Evolutionary conservation across 2,888 invertebrate species (phyloP).

Genomic region (Dastarcus helophoroides): DNA sequence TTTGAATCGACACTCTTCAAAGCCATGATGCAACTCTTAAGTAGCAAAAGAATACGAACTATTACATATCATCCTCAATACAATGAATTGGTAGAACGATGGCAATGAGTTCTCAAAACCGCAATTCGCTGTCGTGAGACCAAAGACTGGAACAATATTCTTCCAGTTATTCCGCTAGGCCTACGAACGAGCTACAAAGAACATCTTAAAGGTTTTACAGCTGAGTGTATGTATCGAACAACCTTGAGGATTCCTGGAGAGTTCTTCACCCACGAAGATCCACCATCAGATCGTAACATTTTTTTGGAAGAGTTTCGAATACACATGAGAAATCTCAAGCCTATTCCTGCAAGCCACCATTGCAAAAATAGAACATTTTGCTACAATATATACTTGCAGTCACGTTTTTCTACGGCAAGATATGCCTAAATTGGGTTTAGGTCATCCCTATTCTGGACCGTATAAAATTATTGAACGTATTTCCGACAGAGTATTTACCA

Average conservation of each 20-base stretch:
- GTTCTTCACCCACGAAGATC: neutral
- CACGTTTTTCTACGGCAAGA: too few relatives aligned
- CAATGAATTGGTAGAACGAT: constrained; percentile 27
- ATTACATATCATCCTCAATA: constrained; percentile 26
- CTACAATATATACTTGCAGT: too few relatives aligned
- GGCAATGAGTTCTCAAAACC: constrained; percentile 20
- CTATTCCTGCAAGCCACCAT: neutral
- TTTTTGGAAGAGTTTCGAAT: neutral
- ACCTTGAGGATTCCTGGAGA: constrained; percentile 21
- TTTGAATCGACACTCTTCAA: constrained; percentile 23
- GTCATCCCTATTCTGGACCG: too few relatives aligned
- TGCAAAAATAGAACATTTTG: neutral
- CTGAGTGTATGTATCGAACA: constrained; percentile 25
- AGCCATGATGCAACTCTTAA: constrained; percentile 9
- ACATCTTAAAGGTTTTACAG: constrained; percentile 21
- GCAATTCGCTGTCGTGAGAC: constrained; percentile 17
- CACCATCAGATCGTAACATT: neutral
- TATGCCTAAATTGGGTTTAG: too few relatives aligned
- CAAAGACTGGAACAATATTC: constrained; percentile 17
- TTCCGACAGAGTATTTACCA: too few relatives aligned
- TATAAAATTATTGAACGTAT: too few relatives aligned
- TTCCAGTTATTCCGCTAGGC: constrained; percentile 26
- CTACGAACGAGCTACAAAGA: constrained; percentile 22
- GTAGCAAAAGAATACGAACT: neutral
- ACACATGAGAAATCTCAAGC: constrained; percentile 1